These are phyloP conservation scores for Crenichthys baileyi DNA, from an alignment of 2,797 vertebrate species.

Conservation along the genomic window DNA sequence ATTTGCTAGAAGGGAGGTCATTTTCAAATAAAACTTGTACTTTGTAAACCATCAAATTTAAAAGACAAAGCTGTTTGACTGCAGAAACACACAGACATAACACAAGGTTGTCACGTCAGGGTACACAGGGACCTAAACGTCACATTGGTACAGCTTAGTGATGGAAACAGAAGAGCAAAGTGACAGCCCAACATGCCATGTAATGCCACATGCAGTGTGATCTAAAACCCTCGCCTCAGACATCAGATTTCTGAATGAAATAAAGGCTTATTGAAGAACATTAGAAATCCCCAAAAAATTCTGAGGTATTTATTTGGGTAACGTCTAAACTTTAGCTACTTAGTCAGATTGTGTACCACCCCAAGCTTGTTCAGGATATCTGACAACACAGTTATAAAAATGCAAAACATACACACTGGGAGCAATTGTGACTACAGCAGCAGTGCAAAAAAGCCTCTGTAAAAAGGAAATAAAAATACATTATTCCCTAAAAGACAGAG, in stretches of 20 bases:
- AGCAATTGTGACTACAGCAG: background rate
- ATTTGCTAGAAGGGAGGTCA: background rate
- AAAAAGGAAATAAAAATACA: background rate
- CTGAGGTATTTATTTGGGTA: background rate
- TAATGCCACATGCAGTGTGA: conserved; percentile 2
- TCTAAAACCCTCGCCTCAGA: conserved; percentile 17
- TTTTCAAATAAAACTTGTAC: conserved; percentile 8
- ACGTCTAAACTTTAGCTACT: background rate
- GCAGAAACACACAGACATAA: conserved; percentile 4
- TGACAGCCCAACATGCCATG: conserved; percentile 15
- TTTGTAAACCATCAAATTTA: conserved; percentile 12
- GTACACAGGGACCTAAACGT: conserved; percentile 5
- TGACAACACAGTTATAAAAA: background rate
- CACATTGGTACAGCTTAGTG: conserved; percentile 1
- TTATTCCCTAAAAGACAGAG: background rate
- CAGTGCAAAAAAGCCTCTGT: background rate
- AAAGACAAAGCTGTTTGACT: conserved; percentile 16
- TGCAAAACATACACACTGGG: background rate
- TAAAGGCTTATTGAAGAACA: background rate
- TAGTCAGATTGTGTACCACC: background rate
- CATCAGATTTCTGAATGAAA: background rate
- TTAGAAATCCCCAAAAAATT: background rate
- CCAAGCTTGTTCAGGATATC: background rate
- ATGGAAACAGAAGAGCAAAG: conserved; percentile 10
- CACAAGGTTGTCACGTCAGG: conserved; percentile 2